A percentile compares a stretch with the other conserved stretches of the same genome.
Evolutionary conservation across 2,888 invertebrate species (phyloP).

Genomic region (Anticlea derivata): DNA sequence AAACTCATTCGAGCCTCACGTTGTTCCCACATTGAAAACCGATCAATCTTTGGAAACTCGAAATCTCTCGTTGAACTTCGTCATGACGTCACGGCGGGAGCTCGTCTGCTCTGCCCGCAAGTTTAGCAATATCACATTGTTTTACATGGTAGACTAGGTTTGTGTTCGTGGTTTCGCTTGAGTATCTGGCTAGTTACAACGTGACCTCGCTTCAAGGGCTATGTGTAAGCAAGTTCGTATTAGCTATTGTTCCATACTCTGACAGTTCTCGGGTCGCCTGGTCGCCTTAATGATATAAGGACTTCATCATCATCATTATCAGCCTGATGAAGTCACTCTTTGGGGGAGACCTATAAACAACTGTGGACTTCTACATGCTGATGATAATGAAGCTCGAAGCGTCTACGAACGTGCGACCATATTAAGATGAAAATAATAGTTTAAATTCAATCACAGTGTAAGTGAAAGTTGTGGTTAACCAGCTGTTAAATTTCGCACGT

Average conservation of each 20-base stretch:
- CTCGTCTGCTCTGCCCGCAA: slow-evolving; percentile 6
- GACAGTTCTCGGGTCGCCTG: too few relatives aligned
- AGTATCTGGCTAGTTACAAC: too few relatives aligned
- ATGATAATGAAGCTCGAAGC: slow-evolving; percentile 3
- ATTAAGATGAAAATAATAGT: slow-evolving; percentile 28
- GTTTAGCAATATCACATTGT: slow-evolving; percentile 15
- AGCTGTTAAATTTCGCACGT: slow-evolving; percentile 17
- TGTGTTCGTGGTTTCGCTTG: background rate
- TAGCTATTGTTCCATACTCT: too few relatives aligned
- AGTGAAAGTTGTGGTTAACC: slow-evolving; percentile 28
- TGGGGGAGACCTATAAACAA: too few relatives aligned
- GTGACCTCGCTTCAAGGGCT: too few relatives aligned
- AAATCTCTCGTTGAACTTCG: slow-evolving; percentile 22
- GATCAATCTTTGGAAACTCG: slow-evolving; percentile 27
- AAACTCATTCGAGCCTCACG: slow-evolving; percentile 14
- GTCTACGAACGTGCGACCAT: slow-evolving; percentile 23
- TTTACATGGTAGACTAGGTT: background rate
- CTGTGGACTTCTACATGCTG: too few relatives aligned
- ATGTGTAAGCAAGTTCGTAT: too few relatives aligned
- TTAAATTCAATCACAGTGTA: slow-evolving; percentile 20
- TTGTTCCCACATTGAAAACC: slow-evolving; percentile 23
- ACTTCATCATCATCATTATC: too few relatives aligned
- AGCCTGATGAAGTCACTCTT: too few relatives aligned
- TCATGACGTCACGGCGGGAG: slow-evolving; percentile 15
- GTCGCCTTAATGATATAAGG: too few relatives aligned